These are phyloP conservation scores for Paramormyrops hopkinsi DNA, from an alignment of 2,797 vertebrate species.

Conservation along the genomic window DNA sequence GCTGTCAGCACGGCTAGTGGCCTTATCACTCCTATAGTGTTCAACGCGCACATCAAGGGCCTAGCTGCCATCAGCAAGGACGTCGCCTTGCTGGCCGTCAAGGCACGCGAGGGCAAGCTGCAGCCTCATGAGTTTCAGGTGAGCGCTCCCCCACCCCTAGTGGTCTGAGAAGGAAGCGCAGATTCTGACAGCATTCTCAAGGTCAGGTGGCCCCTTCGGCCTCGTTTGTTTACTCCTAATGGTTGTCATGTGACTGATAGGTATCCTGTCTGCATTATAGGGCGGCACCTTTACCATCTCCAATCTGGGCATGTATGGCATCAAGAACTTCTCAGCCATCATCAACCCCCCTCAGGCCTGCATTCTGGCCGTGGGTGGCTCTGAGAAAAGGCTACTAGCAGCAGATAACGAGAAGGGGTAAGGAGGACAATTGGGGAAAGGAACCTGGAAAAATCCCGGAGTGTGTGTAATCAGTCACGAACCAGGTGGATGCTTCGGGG, in stretches of 20 bases:
- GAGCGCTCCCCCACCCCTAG: background rate
- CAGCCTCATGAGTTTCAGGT: conserved; percentile 97
- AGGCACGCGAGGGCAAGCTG: conserved; percentile 87
- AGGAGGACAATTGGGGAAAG: background rate
- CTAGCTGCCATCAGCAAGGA: conserved; percentile 79
- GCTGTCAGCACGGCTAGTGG: conserved; percentile 88
- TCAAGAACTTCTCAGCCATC: conserved; percentile 97
- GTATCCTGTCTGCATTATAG: conserved; percentile 44
- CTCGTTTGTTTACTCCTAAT: background rate
- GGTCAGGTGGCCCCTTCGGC: background rate
- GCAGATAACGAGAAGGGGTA: conserved; percentile 93
- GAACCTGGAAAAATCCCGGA: background rate
- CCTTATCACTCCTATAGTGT: conserved; percentile 95
- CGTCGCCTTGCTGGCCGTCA: conserved; percentile 73
- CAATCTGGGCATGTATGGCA: conserved; percentile 94
- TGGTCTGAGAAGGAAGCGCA: background rate
- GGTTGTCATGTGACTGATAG: background rate
- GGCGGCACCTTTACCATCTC: conserved; percentile 97
- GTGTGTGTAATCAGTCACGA: background rate
- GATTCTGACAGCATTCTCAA: background rate
- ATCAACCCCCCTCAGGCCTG: conserved; percentile 97
- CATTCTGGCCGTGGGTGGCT: conserved; percentile 88
- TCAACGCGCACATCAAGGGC: conserved; percentile 90
- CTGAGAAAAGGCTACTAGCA: conserved; percentile 81
- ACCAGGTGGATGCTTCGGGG: conserved; percentile 18